Conservation (phyloP, 2,113 vertebrate genomes). For the Oophaga pumilio region DNA sequence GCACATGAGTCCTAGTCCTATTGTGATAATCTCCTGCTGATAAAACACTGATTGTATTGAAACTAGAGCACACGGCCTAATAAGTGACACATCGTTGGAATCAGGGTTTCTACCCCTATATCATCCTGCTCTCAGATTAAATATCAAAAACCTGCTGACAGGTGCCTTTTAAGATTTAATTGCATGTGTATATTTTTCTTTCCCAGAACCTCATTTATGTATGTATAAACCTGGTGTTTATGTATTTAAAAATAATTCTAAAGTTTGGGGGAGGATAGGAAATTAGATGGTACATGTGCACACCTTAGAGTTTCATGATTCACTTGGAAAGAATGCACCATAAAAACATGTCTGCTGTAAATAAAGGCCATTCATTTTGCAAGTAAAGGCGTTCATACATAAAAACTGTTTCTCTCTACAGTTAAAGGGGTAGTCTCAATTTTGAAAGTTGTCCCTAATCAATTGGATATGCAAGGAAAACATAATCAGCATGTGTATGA, state of each 20-base stretch:
- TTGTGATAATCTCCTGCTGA: too few species aligned
- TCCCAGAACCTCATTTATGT: background rate
- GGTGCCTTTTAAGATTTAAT: background rate
- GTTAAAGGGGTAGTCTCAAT: background rate
- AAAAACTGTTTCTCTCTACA: background rate
- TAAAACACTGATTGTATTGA: too few species aligned
- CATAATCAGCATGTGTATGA: too few species aligned
- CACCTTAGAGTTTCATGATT: constrained; percentile 26
- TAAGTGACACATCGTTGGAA: too few species aligned
- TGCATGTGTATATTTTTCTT: background rate
- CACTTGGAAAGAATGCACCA: constrained; percentile 23
- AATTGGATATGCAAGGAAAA: too few species aligned
- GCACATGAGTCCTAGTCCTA: too few species aligned
- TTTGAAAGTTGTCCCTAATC: too few species aligned
- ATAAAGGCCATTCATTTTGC: background rate
- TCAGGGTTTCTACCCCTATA: too few species aligned
- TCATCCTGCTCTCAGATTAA: too few species aligned
- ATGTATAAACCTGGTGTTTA: background rate
- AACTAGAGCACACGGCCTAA: too few species aligned
- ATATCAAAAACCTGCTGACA: too few species aligned
- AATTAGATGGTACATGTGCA: background rate
- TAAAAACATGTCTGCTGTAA: constrained; percentile 12
- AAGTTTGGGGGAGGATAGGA: constrained; percentile 8
- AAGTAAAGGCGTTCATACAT: background rate
- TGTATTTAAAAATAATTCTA: background rate